Base-by-base conservation (phyloP, 2,113 vertebrate species). In the Ammodytes dubius region DNA sequence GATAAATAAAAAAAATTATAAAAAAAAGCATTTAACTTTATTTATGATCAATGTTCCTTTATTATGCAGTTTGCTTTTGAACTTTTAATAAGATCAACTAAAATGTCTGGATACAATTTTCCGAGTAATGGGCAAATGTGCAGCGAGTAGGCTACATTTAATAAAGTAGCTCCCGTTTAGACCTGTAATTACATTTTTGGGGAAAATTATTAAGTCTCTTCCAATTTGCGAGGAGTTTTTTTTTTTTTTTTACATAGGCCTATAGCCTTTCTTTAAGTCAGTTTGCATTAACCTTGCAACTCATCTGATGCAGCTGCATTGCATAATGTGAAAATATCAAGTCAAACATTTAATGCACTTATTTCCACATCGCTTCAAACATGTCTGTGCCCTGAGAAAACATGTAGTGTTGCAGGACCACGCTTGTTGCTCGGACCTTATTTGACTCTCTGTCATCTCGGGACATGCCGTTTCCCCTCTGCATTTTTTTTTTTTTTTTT, bases 401-500 rank as follows among this genome's bases (percentile, higher is more conserved):
- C 12, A 0, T 40, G 12, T 13, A 64, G 11, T 1, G 15, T 10
- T 56, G 76, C 65, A 65, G 61, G 46, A 64, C 19, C 42, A 5
- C 5, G 61, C 73, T 68, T 79, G 65, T 74, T 85, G 60, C 35
- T 65, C 37, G 42, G 57, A 68, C 61, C 27, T 27, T 27, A 35
- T 60, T 63, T 0, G 40, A 35, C 8, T 45, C 69, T 45, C 69
- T 57, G 78, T 83, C 81, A 86, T 77, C 56, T 76, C 71, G 82
- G 57, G 70, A 67, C 86, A 73, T 57, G 17, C 74, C 60, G 47
- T 52, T 68, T 63, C 60, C 78, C 43, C 57, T 47, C 73, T 84
- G 77, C 85, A 80, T 72, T 42, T 69, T 67, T 77, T 58, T 64
- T 15, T 19, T 88, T 43, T 50, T 58, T 45, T 45, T 53, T 77